Conservation (phyloP, 2,113 vertebrate genomes). For the Microtus oregoni region DNA sequence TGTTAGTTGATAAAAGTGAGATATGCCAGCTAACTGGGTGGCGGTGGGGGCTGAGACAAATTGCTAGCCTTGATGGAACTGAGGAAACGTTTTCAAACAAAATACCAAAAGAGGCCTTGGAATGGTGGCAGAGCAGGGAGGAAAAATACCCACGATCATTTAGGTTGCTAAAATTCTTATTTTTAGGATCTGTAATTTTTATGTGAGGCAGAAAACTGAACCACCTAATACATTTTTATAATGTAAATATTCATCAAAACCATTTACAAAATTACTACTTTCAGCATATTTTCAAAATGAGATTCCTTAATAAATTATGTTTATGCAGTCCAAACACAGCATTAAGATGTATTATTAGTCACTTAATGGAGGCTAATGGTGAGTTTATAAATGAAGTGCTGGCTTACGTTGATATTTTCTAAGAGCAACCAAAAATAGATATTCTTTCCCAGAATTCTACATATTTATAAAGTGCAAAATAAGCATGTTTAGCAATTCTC, state of each 20-base stretch:
- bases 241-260: slow-evolving; percentile 68
- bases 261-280: slow-evolving; percentile 76
- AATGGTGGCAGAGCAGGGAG: neutral
- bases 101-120: slow-evolving; percentile 54
- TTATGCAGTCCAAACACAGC: slow-evolving; percentile 70
- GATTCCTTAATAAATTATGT: slow-evolving; percentile 78
- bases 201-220: slow-evolving; percentile 61
- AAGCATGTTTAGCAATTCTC: slow-evolving; percentile 70
- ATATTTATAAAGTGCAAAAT: slow-evolving; percentile 73
- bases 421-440: slow-evolving; percentile 78
- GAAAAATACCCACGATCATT: neutral
- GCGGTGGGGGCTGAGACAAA: neutral
- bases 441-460: slow-evolving; percentile 77
- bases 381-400: slow-evolving; percentile 79
- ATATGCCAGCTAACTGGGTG: neutral
- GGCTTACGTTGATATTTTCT: slow-evolving; percentile 75
- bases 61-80: neutral
- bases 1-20: slow-evolving; percentile 1
- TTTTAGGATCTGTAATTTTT: slow-evolving; percentile 54
- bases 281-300: slow-evolving; percentile 72
- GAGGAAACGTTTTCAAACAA: slow-evolving; percentile 48
- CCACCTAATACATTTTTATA: slow-evolving; percentile 53
- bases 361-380: slow-evolving; percentile 76
- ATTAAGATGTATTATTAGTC: slow-evolving; percentile 80
- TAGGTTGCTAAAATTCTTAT: slow-evolving; percentile 7